Evolutionary conservation across 2,888 invertebrate species (phyloP), one percentile per base, ranked within the genome.

Genomic region (Acrobasis repandana): DNA sequence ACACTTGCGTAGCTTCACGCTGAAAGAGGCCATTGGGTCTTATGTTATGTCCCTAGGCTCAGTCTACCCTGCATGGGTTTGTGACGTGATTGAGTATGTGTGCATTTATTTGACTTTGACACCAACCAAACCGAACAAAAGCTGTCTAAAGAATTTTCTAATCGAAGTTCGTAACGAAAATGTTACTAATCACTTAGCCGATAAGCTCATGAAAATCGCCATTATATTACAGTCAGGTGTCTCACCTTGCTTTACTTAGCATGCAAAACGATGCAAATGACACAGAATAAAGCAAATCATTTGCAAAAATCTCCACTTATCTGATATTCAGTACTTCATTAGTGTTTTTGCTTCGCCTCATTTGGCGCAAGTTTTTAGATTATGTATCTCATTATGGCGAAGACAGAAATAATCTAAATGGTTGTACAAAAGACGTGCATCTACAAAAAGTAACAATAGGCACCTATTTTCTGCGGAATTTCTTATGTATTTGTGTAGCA

Each of bases 231-330:
- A 54, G 0, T 34, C 60, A 52, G 60, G 33, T 60, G 47, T 38
- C 28, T 33, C 18, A 33, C 46, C 46, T 47, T 10, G 46, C 38
- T 34, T 18, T 14, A 60, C 46, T 52, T 52, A 34, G 51, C 43
- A 60, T 60, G 60, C 60, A 60, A 60, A 52, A 28, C 18, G 46
- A 60, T 60, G 60, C 52, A 46, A 60, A 60, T 60, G 52, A 34
- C 52, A 16, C 46, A 18, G 52, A 60, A 60, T 52, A 28, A 60
- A 47, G 46, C 51, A 60, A 52, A 52, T 38, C 58, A 60, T 60
- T 60, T 33, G 60, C 60, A 54, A 58, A 49, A 48, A 49, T 58
- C 36, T n/a, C 49, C 48, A 57, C 34, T 48, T 38, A 18, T 18
- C 36, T 15, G 48, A 11, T 47, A 33, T 48, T 58, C 36, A 50